Evolutionary conservation across 1,140 invertebrate species (phyloP).

Genomic region (Aphis gossypii): DNA sequence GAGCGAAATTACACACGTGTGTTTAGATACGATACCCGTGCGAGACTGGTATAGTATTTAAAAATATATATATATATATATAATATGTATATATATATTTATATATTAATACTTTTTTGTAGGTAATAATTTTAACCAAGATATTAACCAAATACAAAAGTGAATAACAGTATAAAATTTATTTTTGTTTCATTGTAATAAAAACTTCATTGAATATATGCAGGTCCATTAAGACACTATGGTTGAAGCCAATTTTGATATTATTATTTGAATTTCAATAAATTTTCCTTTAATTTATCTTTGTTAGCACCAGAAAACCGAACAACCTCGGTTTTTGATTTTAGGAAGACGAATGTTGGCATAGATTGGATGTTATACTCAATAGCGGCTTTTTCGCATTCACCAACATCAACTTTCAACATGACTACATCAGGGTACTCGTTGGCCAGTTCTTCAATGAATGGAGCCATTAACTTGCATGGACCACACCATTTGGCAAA

Average conservation of each 20-base stretch:
- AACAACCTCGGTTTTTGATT: slow-evolving; percentile 72
- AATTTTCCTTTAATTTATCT: slow-evolving; percentile 73
- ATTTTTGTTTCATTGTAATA: not conserved
- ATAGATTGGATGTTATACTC: slow-evolving; percentile 85
- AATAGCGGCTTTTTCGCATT: slow-evolving; percentile 81
- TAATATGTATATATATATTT: not conserved
- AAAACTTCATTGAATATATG: slow-evolving; percentile 25
- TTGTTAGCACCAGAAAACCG: slow-evolving; percentile 83
- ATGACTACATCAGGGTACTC: slow-evolving; percentile 70
- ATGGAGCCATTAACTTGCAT: slow-evolving; percentile 90
- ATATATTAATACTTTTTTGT: not conserved
- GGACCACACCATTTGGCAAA: slow-evolving; percentile 89
- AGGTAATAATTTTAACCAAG: not conserved
- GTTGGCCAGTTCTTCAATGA: slow-evolving; percentile 69
- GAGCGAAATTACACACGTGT: too few relatives aligned
- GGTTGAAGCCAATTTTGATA: slow-evolving; percentile 37
- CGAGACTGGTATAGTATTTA: not conserved
- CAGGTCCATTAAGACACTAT: slow-evolving; percentile 10
- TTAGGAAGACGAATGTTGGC: slow-evolving; percentile 93
- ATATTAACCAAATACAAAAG: slow-evolving; percentile 2
- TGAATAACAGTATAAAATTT: slow-evolving; percentile 31
- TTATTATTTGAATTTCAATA: slow-evolving; percentile 57
- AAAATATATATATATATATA: too few relatives aligned
- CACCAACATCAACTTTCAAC: slow-evolving; percentile 85
- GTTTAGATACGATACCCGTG: too few relatives aligned